A percentile compares a stretch with the other conserved stretches of the same genome.
These are phyloP conservation scores for Zaprionus gabonicus DNA, from an alignment of 1,140 invertebrate genomes.

Conservation along the genomic window DNA sequence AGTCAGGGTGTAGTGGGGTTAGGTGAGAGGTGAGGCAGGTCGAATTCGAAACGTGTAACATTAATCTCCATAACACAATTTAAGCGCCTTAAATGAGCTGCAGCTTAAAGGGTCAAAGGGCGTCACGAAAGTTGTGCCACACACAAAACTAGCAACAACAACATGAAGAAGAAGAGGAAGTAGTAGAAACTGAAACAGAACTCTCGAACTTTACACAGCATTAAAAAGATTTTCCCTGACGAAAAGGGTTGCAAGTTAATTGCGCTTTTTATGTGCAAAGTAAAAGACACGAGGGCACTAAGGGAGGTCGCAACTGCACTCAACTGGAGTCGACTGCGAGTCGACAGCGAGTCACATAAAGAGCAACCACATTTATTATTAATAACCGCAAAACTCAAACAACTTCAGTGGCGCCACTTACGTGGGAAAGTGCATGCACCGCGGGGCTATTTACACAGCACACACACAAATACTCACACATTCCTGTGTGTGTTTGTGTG, in stretches of 20 bases:
- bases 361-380: slow-evolving; percentile 80
- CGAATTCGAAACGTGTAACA: slow-evolving; percentile 53
- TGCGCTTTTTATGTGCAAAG: slow-evolving; percentile 65
- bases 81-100: slow-evolving; percentile 75
- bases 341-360: slow-evolving; percentile 48
- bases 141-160: slow-evolving; percentile 21
- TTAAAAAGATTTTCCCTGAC: slow-evolving; percentile 56
- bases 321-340: slow-evolving; percentile 9
- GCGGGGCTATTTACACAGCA: slow-evolving; percentile 62
- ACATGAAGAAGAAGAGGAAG: background rate
- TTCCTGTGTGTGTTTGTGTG: background rate
- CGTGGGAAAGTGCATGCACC: slow-evolving; percentile 40
- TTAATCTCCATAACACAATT: slow-evolving; percentile 76
- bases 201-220: slow-evolving; percentile 51
- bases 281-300: background rate
- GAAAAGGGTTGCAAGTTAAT: slow-evolving; percentile 72
- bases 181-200: slow-evolving; percentile 8
- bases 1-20: too few relatives aligned
- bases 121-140: slow-evolving; percentile 1
- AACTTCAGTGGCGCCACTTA: slow-evolving; percentile 64
- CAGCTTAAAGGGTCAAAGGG: slow-evolving; percentile 60
- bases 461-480: slow-evolving; percentile 17
- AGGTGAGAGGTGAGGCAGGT: background rate
- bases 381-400: slow-evolving; percentile 79
- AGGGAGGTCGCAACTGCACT: slow-evolving; percentile 18